A percentile compares a stretch with the other conserved stretches of the same genome.
Conservation (phyloP, 2,888 invertebrate species). For the Melangyna quadrimaculata region DNA sequence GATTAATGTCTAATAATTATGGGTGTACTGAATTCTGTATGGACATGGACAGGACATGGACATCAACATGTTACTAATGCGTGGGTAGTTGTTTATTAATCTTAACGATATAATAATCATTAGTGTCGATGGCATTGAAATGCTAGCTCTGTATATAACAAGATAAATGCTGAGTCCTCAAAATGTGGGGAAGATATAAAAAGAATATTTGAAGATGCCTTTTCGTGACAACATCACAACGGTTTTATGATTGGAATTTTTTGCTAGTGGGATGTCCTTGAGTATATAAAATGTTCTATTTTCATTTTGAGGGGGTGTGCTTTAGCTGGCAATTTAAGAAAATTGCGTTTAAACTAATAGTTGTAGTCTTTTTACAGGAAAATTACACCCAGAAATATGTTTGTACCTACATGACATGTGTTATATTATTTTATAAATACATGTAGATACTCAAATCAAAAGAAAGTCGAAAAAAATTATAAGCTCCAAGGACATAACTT, state of each 20-base stretch:
- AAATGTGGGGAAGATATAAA: background rate
- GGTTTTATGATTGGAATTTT: conserved; percentile 6
- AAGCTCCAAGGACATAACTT: too few species aligned
- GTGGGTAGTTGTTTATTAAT: conserved; percentile 4
- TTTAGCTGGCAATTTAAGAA: background rate
- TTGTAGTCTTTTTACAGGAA: background rate
- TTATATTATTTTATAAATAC: too few species aligned
- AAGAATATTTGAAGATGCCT: background rate
- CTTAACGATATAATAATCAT: conserved; percentile 3
- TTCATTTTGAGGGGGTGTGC: background rate
- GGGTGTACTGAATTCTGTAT: background rate
- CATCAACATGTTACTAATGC: background rate
- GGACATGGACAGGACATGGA: background rate
- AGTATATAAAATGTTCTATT: background rate
- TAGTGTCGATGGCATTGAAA: conserved; percentile 7
- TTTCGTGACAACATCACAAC: background rate
- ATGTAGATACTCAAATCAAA: background rate
- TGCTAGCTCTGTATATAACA: background rate
- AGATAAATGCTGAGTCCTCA: background rate
- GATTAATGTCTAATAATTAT: conserved; percentile 31
- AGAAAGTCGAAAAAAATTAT: background rate
- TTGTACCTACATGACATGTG: too few species aligned
- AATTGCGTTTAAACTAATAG: background rate
- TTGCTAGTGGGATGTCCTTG: background rate
- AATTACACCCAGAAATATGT: background rate